Evolutionary conservation across 2,888 invertebrate genomes (phyloP).

Genomic region (Netelia melanura): DNA sequence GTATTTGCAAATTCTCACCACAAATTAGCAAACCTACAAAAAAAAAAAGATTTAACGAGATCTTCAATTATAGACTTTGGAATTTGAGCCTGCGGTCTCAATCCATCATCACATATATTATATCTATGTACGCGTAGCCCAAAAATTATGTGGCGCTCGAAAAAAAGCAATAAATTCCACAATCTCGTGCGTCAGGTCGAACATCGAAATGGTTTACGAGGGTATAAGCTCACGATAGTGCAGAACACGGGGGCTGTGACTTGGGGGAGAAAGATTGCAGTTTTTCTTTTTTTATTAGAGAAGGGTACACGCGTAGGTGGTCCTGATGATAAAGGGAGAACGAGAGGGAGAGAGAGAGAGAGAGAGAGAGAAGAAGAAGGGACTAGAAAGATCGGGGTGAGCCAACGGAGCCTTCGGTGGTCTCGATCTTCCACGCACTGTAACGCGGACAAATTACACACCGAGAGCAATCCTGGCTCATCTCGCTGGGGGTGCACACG

Average conservation of each 20-base stretch:
- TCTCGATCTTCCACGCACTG: conserved; percentile 75
- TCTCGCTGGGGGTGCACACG: conserved; percentile 44
- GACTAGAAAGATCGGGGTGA: conserved; percentile 50
- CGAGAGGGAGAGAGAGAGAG: not conserved
- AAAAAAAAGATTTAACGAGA: no score
- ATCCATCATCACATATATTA: conserved; percentile 44
- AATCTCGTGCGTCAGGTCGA: conserved; percentile 75
- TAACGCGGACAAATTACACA: conserved; percentile 80
- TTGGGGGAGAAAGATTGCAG: conserved; percentile 73
- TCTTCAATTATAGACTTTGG: not conserved
- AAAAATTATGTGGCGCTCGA: conserved; percentile 46
- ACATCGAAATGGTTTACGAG: conserved; percentile 75
- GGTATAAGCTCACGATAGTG: conserved; percentile 64
- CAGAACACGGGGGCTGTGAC: conserved; percentile 45
- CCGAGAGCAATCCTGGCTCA: conserved; percentile 63
- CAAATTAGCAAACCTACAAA: no score
- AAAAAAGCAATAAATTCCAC: conserved; percentile 74
- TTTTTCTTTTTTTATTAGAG: conserved; percentile 66
- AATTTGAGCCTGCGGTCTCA: conserved; percentile 50
- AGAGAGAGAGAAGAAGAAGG: not conserved
- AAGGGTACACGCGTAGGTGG: conserved; percentile 53
- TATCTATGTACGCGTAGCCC: not conserved
- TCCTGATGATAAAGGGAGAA: conserved; percentile 17
- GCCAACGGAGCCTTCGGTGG: conserved; percentile 58
- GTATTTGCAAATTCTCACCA: no score